Base-by-base conservation (phyloP, 53 echinoderm and acorn worm genomes). In the Temnopleurus reevesii region DNA sequence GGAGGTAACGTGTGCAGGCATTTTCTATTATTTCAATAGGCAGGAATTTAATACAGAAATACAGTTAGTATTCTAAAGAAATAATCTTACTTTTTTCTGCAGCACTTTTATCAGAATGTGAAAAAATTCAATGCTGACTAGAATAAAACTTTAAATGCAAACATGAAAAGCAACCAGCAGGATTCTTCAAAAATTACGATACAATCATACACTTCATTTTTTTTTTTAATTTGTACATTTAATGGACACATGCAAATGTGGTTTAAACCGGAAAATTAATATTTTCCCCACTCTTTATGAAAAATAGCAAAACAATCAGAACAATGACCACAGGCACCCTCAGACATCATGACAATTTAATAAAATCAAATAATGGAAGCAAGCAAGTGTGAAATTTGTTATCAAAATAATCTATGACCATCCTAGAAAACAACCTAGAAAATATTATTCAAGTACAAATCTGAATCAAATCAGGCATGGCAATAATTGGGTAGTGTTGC, bases 1-100 rank as follows among this genome's bases (percentile, higher is more conserved):
- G 6, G 71, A 71, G 71, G 71, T 8, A 71, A 71, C 38, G n/a
- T 71, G 71, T 63, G 63, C 63, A 63, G 63, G 63, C 9, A 63
- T 63, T 63, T 63, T 63, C 15, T 18, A n/a, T n/a, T n/a, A n/a
- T n/a, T n/a, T n/a, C n/a, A n/a, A n/a, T n/a, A n/a, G n/a, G n/a
- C n/a, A n/a, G n/a, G n/a, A n/a, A n/a, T n/a, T n/a, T n/a, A n/a
- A n/a, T n/a, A n/a, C n/a, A n/a, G n/a, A n/a, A n/a, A n/a, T n/a
- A n/a, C n/a, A n/a, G n/a, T n/a, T n/a, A n/a, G n/a, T n/a, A n/a
- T n/a, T n/a, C n/a, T n/a, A n/a, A n/a, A n/a, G n/a, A n/a, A n/a
- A n/a, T n/a, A n/a, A n/a, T n/a, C n/a, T n/a, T n/a, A n/a, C n/a
- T n/a, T n/a, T n/a, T n/a, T n/a, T n/a, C n/a, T n/a, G n/a, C n/a